Evolutionary conservation across 2,888 invertebrate species (phyloP), one percentile per base, ranked within the genome.

Genomic region (Napeogenes sylphis): DNA sequence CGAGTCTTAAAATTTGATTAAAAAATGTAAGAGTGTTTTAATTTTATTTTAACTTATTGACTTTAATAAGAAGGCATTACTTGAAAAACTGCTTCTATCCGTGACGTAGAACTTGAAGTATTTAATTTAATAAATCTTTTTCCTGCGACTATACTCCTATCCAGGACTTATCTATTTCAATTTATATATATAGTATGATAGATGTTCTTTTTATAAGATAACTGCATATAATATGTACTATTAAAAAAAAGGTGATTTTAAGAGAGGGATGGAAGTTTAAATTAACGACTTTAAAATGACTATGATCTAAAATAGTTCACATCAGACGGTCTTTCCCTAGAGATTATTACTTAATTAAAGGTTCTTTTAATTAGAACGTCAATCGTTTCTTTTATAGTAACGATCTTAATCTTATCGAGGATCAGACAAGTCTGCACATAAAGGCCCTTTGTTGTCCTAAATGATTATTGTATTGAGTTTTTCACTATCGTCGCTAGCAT

Each of bases 321-420:
- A 53, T 59, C 55, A 53, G 55, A 59, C 55, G 45, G 56, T 12
- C 45, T 55, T 33, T 62, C 63, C 61, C 58, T 8, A 45, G 64
- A 65, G 68, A 65, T 65, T 63, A 65, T 58, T 63, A 58, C 62
- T 67, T 65, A 65, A 68, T 67, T 69, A 67, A 68, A 61, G 62
- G 58, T 59, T 65, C 62, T 59, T 65, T 67, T 68, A 69, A 68
- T 69, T 71, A 69, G 61, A 58, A 12, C 53, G 57, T 51, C 62
- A 63, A 53, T 66, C 63, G 56, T 70, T 67, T 65, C 61, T 68
- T 68, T 67, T 65, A 68, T 59, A 59, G 59, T 59, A 58, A 65
- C 62, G 61, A 58, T 45, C 65, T 67, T 64, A 68, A 58, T 45
- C 65, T 67, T 64, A 68, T 68, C 69, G 58, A 56, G 63, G 59